These are phyloP conservation scores for Temnothorax nylanderi DNA, from an alignment of 1,140 invertebrate species.

Conservation along the genomic window DNA sequence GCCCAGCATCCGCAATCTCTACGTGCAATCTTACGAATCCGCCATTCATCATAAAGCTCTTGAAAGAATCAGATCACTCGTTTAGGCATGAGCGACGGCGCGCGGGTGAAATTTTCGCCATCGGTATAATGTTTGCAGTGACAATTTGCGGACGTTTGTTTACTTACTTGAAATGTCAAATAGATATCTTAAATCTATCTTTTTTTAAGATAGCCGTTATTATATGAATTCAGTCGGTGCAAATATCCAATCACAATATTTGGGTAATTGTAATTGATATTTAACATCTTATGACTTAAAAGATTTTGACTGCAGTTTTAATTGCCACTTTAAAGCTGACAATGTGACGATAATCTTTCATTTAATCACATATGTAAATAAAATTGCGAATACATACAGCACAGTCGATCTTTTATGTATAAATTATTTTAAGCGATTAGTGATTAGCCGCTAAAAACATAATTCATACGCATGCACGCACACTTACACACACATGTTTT, in stretches of 20 bases:
- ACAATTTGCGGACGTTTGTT: background rate
- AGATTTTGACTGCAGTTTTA: background rate
- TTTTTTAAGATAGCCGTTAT: background rate
- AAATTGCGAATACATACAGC: background rate
- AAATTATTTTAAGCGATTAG: conserved; percentile 14
- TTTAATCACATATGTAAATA: background rate
- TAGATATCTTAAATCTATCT: background rate
- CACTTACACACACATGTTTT: background rate
- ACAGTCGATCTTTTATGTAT: background rate
- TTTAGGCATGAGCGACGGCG: background rate
- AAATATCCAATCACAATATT: background rate
- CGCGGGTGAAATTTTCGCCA: conserved; percentile 2
- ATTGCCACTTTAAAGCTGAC: background rate
- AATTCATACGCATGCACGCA: conserved; percentile 22
- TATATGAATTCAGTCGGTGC: background rate
- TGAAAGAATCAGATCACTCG: conserved; percentile 70
- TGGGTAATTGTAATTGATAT: background rate
- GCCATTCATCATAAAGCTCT: conserved; percentile 68
- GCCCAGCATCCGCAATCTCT: conserved; percentile 69
- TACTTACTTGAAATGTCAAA: background rate
- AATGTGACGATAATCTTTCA: background rate
- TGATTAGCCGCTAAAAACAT: background rate
- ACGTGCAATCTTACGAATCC: conserved; percentile 40
- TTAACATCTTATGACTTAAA: background rate
- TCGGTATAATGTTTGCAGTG: background rate